phyloP scores from a whole-genome alignment of 2,113 vertebrate genomes.

The Anoura caudifer region DNA sequence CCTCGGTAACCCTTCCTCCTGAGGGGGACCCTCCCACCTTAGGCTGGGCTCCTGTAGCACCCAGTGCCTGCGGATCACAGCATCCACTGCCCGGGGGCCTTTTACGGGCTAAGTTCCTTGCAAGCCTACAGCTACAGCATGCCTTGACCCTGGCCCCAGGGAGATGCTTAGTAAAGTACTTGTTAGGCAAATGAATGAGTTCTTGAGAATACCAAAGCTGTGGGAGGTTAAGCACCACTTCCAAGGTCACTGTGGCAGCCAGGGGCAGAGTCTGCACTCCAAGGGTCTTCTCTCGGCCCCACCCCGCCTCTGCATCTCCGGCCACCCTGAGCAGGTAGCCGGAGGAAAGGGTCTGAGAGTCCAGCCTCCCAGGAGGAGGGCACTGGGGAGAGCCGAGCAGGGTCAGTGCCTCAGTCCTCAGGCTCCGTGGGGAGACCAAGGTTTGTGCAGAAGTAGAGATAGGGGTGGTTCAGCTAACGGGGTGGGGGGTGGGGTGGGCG shows the following conservation, averaged over 20 bases:
- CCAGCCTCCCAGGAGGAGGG: neutral
- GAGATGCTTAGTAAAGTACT: neutral
- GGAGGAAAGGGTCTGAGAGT: neutral
- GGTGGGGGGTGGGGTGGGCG: no score
- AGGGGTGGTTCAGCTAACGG: neutral
- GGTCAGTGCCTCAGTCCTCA: neutral
- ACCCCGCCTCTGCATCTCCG: neutral
- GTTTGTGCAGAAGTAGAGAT: neutral
- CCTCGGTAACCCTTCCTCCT: no score
- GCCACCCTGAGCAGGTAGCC: neutral
- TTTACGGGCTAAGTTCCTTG: neutral
- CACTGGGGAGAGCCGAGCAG: neutral
- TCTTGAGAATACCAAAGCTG: neutral
- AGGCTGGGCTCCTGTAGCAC: neutral
- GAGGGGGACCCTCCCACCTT: fast-evolving
- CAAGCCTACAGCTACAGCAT: fast-evolving
- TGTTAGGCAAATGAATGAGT: neutral
- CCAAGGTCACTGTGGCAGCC: neutral
- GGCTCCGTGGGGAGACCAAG: neutral
- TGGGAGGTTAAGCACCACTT: neutral
- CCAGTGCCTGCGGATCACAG: fast-evolving
- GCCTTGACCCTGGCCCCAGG: neutral
- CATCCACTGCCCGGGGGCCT: neutral
- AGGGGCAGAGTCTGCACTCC: neutral
- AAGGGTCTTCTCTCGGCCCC: neutral